Base-by-base conservation (phyloP, 2,888 invertebrate species). In the Hypomecis punctinalis region DNA sequence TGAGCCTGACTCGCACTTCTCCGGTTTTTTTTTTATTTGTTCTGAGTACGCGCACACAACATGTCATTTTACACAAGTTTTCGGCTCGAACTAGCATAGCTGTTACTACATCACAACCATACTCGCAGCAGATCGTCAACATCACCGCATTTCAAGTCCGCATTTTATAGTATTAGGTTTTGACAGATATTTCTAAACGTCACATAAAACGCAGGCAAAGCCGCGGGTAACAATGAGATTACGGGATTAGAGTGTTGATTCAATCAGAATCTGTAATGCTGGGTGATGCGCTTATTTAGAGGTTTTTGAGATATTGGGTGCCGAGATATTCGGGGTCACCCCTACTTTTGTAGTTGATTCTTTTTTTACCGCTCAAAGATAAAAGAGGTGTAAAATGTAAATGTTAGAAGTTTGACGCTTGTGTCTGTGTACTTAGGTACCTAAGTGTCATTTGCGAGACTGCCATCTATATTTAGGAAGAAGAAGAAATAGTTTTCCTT, bases 151-250 rank as follows among this genome's bases (percentile, higher is more conserved):
- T 69, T 70, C 65, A 74, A 82, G 77, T 80, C 82, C 82, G 81
- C 86, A 85, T 87, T 88, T 88, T 84, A 88, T 86, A 81, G 89
- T 84, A 86, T 89, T 88, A 88, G 87, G 86, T 86, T 88, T 86
- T 89, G 90, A 89, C 90, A 90, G 89, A 90, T 91, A 90, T 89
- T 83, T 80, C 84, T 75, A 77, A 79, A 80, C 73, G 81, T 85
- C 83, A 81, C 89, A 88, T 90, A 89, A 91, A 90, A 80, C 78
- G 82, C 85, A 88, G 80, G 78, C 84, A 71, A 74, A 83, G 73
- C 77, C 75, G 68, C 66, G 72, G 75, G 76, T 73, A 75, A 77
- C 76, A 77, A 76, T 76, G 76, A 76, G 80, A 81, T 83, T 80
- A 80, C 75, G 72, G 76, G 79, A 78, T 84, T 80, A 81, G 77